phyloP scores from a whole-genome alignment of 2,888 invertebrate genomes.

The Papilio elwesi region DNA sequence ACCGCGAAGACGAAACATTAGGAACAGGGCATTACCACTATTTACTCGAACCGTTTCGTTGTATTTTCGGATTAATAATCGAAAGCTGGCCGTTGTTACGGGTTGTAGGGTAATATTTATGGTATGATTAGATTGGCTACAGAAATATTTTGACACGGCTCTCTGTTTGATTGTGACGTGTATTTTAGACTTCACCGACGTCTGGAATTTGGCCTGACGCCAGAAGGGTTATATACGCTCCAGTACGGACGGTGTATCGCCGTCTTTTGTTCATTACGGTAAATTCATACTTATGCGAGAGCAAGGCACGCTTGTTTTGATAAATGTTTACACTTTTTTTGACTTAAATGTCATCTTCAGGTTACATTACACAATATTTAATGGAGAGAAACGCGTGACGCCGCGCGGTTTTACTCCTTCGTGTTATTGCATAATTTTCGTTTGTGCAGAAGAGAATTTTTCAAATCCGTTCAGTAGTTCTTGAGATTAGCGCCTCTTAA shows the following conservation, averaged over 20 bases:
- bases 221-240: conserved; percentile 35
- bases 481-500: no score
- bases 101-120: no score
- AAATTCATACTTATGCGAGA: conserved; percentile 31
- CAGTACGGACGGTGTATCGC: conserved; percentile 33
- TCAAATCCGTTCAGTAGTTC: no score
- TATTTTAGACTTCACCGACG: conserved; percentile 28
- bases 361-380: background rate
- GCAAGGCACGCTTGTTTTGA: background rate
- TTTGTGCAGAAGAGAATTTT: no score
- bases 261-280: conserved; percentile 40
- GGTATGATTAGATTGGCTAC: background rate
- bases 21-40: no score
- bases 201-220: conserved; percentile 33
- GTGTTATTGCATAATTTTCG: no score
- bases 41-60: no score
- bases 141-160: conserved; percentile 3
- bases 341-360: background rate
- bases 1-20: no score
- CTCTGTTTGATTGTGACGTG: conserved; percentile 27
- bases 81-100: background rate
- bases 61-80: no score
- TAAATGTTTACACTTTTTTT: background rate
- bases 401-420: no score
- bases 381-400: background rate